Evolutionary conservation across 2,888 invertebrate genomes (phyloP), one percentile per base, ranked within the genome.

Genomic region (Pyrochroa serraticornis): DNA sequence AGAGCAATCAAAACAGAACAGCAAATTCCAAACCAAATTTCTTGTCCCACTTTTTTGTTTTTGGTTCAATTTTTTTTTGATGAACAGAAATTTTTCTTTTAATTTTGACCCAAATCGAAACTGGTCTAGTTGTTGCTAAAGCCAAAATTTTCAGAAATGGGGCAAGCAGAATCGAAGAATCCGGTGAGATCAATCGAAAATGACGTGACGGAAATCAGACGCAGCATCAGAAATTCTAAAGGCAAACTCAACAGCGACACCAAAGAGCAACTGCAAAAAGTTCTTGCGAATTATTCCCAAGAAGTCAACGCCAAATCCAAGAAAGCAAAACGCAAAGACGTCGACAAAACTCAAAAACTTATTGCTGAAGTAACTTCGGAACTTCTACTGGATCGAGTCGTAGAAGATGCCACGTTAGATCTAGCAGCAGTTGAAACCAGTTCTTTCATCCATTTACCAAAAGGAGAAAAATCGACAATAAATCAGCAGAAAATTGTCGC

Each of bases 331-430:
- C 55, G 64, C 6, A 63, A 62, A 43, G 50, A 64, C 6, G 46
- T 67, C 1, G 60, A 67, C n/a, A 43, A 53, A 3, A 58, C 66
- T 0, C 62, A 68, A 31, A 64, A 62, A 39, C 60, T 66, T 12
- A 65, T 71, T 37, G 64, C 66, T 6, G 42, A 61, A 6, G 62
- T 66, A 6, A 66, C 68, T 46, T 58, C 60, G 2, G 70, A 71
- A 42, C 46, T 71, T 22, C 2, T 22, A 3, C 5, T 43, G 69
- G 5, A 58, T 46, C 6, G 58, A 49, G 8, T 12, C 38, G 8
- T 7, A 48, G 6, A 7, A 37, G 9, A 34, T n/a, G 22, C 3
- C 7, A 30, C 30, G 10, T 8, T 42, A 7, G 42, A 42, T 22
- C 9, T 7, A 2, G 42, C 31, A n/a, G 42, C 42, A 9, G 12